Percentiles rank a stretch among this genome's conserved stretches.
phyloP scores from a whole-genome alignment of 2,888 invertebrate genomes.

The Parnassius apollo region DNA sequence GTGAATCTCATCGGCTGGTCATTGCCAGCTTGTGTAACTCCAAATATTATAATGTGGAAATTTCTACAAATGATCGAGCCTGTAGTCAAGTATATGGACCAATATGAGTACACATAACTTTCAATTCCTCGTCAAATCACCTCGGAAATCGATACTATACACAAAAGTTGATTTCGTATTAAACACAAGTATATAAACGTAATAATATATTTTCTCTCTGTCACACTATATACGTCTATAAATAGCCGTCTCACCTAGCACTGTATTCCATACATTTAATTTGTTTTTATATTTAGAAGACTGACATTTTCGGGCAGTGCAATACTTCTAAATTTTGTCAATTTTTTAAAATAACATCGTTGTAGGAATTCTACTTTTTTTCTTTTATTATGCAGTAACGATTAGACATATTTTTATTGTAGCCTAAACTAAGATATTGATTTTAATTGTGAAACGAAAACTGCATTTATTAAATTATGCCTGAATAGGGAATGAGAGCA shows the following conservation, averaged over 20 bases:
- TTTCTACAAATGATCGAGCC: background rate
- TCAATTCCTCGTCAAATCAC: conserved; percentile 13
- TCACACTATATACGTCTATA: conserved; percentile 13
- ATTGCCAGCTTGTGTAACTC: too few relatives aligned
- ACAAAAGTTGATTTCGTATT: conserved; percentile 23
- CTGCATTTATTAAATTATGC: background rate
- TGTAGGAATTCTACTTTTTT: too few relatives aligned
- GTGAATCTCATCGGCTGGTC: too few relatives aligned
- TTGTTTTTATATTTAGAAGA: conserved; percentile 49
- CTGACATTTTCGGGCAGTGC: conserved; percentile 74
- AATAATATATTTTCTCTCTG: conserved; percentile 1
- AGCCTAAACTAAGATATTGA: too few relatives aligned
- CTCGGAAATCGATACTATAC: conserved; percentile 22
- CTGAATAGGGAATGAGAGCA: too few relatives aligned
- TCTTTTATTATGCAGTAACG: too few relatives aligned
- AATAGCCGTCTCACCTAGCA: conserved; percentile 29
- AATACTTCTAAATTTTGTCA: conserved; percentile 47
- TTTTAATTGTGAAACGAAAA: too few relatives aligned
- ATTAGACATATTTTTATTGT: too few relatives aligned
- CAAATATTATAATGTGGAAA: too few relatives aligned
- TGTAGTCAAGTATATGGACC: conserved; percentile 29
- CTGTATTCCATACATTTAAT: conserved; percentile 34
- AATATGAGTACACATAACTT: conserved; percentile 20
- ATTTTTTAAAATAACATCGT: background rate
- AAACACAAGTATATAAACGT: background rate